Base-by-base conservation (phyloP, 2,113 vertebrate species). In the Xenotilapia flavipinnis region DNA sequence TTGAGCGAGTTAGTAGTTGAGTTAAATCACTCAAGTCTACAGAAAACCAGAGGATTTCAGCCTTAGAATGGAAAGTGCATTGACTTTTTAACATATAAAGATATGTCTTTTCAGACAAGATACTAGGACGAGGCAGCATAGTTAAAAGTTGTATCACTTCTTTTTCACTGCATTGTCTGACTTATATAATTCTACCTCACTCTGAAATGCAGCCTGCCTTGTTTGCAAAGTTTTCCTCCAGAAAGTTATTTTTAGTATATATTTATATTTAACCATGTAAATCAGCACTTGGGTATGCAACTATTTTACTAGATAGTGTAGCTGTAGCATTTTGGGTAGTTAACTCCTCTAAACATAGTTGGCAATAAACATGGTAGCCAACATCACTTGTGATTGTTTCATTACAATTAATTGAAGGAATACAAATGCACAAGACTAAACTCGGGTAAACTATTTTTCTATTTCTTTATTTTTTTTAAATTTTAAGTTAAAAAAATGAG, bases 381-480 rank as follows among this genome's bases (percentile, higher is more conserved):
- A 75, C 14, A 11, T 47, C 23, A 47, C 40, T 75, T 75, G 70
- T 75, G 40, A 26, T 28, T 75, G 23, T 75, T 75, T 75, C 23
- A 12, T 75, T 49, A 19, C 14, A 19, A 12, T 28, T 75, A 49
- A 19, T 49, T 49, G 9, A 75, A 75, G 15, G 42, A 47, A 28
- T 47, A 47, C 14, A 17, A 75, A 19, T 49, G 1, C 6, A 31
- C 14, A 28, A 28, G 42, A 17, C 15, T 47, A 28, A 28, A 75
- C 68, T 9, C 1, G 4, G 40, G 21, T 45, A 47, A 75, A 47
- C 23, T 62, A n/a, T 62, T 62, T 36, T 36, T 11, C 58, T 62
- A 6, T 36, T 62, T 33, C 28, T 62, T 19, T 33, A 2, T 62
- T 28, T 75, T 75, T 62, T 62, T 36, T 0, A 0, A 36, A 11